A percentile compares a stretch with the other conserved stretches of the same genome.
These are phyloP conservation scores for Amblyopsis hoosieri DNA, from an alignment of 2,797 vertebrate species.

Conservation along the genomic window DNA sequence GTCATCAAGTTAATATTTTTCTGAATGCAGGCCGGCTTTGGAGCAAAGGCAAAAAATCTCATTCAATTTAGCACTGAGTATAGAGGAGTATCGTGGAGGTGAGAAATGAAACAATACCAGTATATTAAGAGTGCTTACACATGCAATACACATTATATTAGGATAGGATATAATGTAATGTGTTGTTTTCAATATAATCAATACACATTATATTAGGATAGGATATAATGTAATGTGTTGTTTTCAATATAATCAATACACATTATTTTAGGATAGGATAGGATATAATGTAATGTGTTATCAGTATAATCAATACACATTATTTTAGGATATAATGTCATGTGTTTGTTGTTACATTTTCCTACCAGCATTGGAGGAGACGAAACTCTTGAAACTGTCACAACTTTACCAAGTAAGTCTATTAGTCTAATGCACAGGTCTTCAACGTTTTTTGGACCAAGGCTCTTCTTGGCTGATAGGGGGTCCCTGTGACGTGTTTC, in stretches of 20 bases:
- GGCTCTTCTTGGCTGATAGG: no score
- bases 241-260: not conserved
- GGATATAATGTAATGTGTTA: not conserved
- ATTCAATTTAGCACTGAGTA: constrained; percentile 67
- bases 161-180: constrained; percentile 9
- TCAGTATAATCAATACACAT: no score
- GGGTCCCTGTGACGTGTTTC: no score
- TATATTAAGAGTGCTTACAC: not conserved
- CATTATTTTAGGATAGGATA: constrained; percentile 15
- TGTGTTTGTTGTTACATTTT: constrained; percentile 5
- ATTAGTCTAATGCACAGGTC: no score
- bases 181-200: no score
- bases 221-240: not conserved
- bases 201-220: no score
- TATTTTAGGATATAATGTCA: not conserved
- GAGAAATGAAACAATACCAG: constrained; percentile 33
- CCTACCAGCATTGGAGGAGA: constrained; percentile 88
- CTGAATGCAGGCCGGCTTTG: constrained; percentile 78
- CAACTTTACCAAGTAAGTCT: constrained; percentile 91
- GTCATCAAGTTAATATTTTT: constrained; percentile 1
- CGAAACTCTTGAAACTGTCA: constrained; percentile 80
- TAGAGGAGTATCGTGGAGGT: constrained; percentile 93
- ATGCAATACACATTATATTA: not conserved
- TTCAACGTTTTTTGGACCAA: no score
- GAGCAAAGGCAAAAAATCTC: constrained; percentile 77